phyloP scores from a whole-genome alignment of 2,113 vertebrate genomes.

The Hepsetus odoe region DNA sequence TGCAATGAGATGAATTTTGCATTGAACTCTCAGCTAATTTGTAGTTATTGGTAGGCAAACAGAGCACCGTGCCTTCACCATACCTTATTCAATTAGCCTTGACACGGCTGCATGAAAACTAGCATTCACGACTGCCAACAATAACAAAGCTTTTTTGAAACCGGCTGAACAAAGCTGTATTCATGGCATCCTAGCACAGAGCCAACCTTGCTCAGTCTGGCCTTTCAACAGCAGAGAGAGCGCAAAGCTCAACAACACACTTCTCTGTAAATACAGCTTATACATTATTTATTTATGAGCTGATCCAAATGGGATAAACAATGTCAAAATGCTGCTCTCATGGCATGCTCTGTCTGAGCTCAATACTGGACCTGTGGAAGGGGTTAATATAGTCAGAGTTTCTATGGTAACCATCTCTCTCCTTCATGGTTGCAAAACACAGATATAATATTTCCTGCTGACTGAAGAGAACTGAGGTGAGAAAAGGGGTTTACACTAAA shows the following conservation, averaged over 20 bases:
- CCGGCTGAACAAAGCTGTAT: conserved; percentile 67
- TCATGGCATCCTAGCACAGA: conserved; percentile 66
- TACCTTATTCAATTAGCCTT: conserved; percentile 65
- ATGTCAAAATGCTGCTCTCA: conserved; percentile 15
- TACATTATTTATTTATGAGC: conserved; percentile 25
- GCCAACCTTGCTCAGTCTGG: conserved; percentile 65
- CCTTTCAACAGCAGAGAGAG: conserved; percentile 56
- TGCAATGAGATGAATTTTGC: neutral
- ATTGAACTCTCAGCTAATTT: neutral
- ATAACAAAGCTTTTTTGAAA: conserved; percentile 62
- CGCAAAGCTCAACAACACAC: conserved; percentile 37
- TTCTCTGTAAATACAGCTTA: conserved; percentile 45
- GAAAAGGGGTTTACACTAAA: neutral
- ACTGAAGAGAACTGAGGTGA: neutral
- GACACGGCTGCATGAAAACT: conserved; percentile 55
- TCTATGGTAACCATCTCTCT: conserved; percentile 68
- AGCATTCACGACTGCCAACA: conserved; percentile 67
- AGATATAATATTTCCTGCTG: conserved; percentile 33
- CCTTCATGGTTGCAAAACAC: conserved; percentile 37
- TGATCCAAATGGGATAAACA: conserved; percentile 6
- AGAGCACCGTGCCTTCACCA: conserved; percentile 52
- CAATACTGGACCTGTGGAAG: neutral
- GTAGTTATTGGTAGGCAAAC: conserved; percentile 49
- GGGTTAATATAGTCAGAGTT: conserved; percentile 64
- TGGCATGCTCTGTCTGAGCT: neutral